Evolutionary conservation across 37 sponge, comb jelly and placozoan species (phyloP).

Genomic region (Hormiphora californensis): DNA sequence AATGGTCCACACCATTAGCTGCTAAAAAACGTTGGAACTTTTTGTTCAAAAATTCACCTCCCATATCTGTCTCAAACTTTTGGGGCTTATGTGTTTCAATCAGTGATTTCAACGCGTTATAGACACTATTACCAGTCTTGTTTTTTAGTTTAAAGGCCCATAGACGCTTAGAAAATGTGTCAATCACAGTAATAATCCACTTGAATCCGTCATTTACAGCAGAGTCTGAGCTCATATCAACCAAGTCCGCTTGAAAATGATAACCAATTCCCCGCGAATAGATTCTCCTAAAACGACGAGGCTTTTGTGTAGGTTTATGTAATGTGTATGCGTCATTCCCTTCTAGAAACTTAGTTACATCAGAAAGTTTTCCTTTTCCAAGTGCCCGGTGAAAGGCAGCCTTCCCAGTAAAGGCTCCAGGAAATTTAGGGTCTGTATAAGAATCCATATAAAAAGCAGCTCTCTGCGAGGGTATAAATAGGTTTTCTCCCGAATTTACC

Average conservation of each 20-base stretch:
- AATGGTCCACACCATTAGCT: not conserved
- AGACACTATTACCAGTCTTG: not conserved
- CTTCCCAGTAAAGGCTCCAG: not conserved
- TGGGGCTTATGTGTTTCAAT: not conserved
- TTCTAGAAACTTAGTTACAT: not conserved
- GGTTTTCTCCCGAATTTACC: too few relatives aligned
- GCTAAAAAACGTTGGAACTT: not conserved
- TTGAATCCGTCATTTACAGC: not conserved
- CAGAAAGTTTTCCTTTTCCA: not conserved
- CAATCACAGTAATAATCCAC: not conserved
- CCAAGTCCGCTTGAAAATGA: not conserved
- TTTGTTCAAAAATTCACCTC: not conserved
- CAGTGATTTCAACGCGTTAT: not conserved
- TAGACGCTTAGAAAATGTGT: not conserved
- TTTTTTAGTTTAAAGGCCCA: not conserved
- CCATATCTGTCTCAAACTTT: not conserved
- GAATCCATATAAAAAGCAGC: too few relatives aligned
- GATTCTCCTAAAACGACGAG: not conserved
- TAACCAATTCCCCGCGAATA: not conserved
- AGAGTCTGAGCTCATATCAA: not conserved
- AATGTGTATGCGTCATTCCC: not conserved
- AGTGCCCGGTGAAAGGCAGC: not conserved
- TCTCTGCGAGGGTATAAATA: not conserved
- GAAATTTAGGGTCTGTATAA: constrained; percentile 16
- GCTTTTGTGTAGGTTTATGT: not conserved